A percentile compares a stretch with the other conserved stretches of the same genome.
Conservation (phyloP, 1,140 invertebrate species). For the Galleria mellonella region DNA sequence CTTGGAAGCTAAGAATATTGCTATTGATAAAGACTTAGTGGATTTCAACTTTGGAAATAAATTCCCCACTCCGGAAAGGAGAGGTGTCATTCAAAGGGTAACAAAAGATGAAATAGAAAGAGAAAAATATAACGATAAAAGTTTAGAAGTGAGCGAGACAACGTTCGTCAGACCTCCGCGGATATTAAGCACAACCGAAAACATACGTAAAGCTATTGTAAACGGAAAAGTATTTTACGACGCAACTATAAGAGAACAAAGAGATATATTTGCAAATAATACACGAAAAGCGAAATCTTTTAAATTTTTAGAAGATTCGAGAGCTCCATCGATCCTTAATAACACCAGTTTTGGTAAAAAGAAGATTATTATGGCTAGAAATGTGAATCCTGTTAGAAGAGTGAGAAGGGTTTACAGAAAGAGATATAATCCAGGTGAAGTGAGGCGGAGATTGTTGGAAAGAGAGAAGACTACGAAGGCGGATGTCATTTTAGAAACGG, state of each 20-base stretch:
- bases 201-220: conserved; percentile 54
- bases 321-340: conserved; percentile 30
- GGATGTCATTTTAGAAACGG: conserved; percentile 4
- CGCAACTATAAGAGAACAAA: conserved; percentile 54
- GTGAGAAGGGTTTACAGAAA: conserved; percentile 58
- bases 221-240: conserved; percentile 66
- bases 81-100: conserved; percentile 50
- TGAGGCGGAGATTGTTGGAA: conserved; percentile 58
- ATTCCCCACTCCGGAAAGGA: conserved; percentile 47
- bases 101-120: conserved; percentile 61
- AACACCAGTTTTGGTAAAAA: conserved; percentile 36
- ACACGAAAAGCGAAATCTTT: conserved; percentile 45
- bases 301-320: conserved; percentile 33
- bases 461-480: conserved; percentile 47
- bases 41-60: conserved; percentile 55
- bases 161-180: conserved; percentile 56
- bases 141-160: conserved; percentile 62
- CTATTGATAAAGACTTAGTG: conserved; percentile 48
- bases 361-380: conserved; percentile 47
- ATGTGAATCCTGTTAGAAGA: conserved; percentile 54
- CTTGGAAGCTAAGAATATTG: conserved; percentile 53
- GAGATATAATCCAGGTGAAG: conserved; percentile 64
- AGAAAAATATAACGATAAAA: conserved; percentile 46
- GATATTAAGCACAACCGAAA: conserved; percentile 55
- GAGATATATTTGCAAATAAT: conserved; percentile 38